Conservation (phyloP, 1,140 invertebrate genomes). For the Scaptodrosophila lebanonensis region DNA sequence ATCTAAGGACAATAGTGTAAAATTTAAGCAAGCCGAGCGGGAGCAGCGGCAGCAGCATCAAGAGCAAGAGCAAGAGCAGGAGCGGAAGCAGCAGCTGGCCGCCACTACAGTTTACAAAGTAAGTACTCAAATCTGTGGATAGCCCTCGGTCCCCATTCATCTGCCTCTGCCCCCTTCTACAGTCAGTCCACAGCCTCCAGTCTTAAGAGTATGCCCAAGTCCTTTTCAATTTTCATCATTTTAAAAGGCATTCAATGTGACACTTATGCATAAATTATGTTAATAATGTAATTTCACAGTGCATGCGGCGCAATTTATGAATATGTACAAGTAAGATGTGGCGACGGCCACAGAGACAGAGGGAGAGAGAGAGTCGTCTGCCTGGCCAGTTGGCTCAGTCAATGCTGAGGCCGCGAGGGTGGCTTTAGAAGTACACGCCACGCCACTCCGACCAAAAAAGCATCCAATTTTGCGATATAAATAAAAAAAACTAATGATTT, state of each 20-base stretch:
- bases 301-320: constrained; percentile 58
- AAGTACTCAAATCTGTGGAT: too few relatives aligned
- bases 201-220: constrained; percentile 3
- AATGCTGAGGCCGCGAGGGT: too few relatives aligned
- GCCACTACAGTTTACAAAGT: constrained; percentile 71
- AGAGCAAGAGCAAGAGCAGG: constrained; percentile 5
- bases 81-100: constrained; percentile 43
- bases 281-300: constrained; percentile 70
- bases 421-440: constrained; percentile 12
- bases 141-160: too few relatives aligned
- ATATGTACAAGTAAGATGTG: constrained; percentile 48
- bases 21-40: constrained; percentile 25
- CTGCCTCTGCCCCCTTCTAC: too few relatives aligned
- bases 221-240: constrained; percentile 61
- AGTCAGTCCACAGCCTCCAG: too few relatives aligned
- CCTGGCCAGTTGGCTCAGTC: too few relatives aligned
- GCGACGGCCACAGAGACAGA: not conserved
- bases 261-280: constrained; percentile 76
- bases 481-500: too few relatives aligned
- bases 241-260: constrained; percentile 67
- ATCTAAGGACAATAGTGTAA: constrained; percentile 66
- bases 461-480: not conserved
- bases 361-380: constrained; percentile 6
- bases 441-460: not conserved
- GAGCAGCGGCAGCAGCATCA: constrained; percentile 19